Base-by-base conservation (phyloP, 37 sponge, comb jelly and placozoan species). In the Ianthella basta region DNA sequence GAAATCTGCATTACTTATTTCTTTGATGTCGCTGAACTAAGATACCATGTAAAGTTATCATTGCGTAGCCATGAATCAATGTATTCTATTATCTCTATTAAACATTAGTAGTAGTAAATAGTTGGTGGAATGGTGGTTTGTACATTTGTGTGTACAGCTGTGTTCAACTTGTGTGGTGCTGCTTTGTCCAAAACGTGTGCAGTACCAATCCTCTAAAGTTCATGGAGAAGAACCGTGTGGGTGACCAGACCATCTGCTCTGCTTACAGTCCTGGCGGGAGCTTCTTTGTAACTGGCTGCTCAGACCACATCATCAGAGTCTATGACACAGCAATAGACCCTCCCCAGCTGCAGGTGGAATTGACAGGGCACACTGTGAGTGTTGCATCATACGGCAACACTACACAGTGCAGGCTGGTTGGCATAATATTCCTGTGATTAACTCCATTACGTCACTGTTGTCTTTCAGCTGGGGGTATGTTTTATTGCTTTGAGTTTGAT, bases 251-350 rank as follows among this genome's bases (percentile, higher is more conserved):
- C 14, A 56, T 89, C 0, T 94, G 95, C 72, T 91, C 95, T 53
- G 82, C 92, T 19, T 92, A 84, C 67, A 94, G 95, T 87, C 69
- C 95, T 25, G 94, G 92, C 30, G 95, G 95, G 5, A 88, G 63
- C 23, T 94, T 83, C 55, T 91, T 91, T 82, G 95, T 89, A 35
- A 92, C 92, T 33, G 95, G 95, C 8, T 89, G 95, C 19, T 92
- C 95, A 36, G 92, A 92, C 33, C 80, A 69, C 41, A 68, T 88
- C 25, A 39, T 94, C 32, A 72, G 95, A 21, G 87, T 94, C 44
- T 94, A 94, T 72, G 29, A 80, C 27, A 82, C 85, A 32, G 77
- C 72, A 36, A 88, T 86, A 6, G 80, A 57, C 18, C 90, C 92
- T 12, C 88, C 95, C 0, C 20, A 36, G 38, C 80, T 82, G 29